A percentile compares a stretch with the other conserved stretches of the same genome.
phyloP scores from a whole-genome alignment of 1,140 invertebrate species.

The Neodiprion lecontei region DNA sequence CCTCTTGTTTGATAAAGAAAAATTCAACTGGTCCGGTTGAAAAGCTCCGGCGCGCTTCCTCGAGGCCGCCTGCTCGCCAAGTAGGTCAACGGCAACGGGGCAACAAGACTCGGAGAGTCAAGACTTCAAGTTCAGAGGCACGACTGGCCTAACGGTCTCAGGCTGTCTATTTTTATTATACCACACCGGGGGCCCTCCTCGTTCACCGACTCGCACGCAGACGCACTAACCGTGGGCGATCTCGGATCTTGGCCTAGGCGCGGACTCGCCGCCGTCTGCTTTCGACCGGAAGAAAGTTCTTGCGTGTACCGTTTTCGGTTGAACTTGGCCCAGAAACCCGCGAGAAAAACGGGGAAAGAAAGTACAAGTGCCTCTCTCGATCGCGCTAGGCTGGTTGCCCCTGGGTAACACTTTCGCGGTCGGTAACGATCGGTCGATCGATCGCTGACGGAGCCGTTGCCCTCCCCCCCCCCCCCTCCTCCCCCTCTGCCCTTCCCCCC shows the following conservation, averaged over 20 bases:
- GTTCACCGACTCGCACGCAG: background rate
- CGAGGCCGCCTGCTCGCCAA: constrained; percentile 5
- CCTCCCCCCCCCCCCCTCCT: no score
- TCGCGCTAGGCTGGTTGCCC: background rate
- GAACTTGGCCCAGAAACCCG: constrained; percentile 34
- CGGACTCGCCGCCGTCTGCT: background rate
- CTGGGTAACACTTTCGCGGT: background rate
- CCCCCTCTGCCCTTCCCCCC: background rate
- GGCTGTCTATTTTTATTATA: constrained; percentile 10
- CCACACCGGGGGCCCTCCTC: background rate
- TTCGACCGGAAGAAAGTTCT: constrained; percentile 23
- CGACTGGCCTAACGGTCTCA: constrained; percentile 2
- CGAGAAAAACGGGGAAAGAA: constrained; percentile 15
- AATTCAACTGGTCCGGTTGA: constrained; percentile 24
- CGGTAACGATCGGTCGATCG: background rate
- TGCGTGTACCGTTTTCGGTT: constrained; percentile 28
- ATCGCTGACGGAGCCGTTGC: background rate
- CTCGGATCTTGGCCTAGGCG: constrained; percentile 15
- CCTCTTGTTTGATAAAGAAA: constrained; percentile 7
- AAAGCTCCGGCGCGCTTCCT: background rate
- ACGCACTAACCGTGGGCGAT: background rate
- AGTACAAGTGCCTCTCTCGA: background rate
- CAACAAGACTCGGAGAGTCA: background rate
- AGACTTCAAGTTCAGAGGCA: constrained; percentile 5
- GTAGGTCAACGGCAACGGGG: constrained; percentile 6